Evolutionary conservation across 2,888 invertebrate species (phyloP).

Genomic region (Listrodromus nycthemerus): DNA sequence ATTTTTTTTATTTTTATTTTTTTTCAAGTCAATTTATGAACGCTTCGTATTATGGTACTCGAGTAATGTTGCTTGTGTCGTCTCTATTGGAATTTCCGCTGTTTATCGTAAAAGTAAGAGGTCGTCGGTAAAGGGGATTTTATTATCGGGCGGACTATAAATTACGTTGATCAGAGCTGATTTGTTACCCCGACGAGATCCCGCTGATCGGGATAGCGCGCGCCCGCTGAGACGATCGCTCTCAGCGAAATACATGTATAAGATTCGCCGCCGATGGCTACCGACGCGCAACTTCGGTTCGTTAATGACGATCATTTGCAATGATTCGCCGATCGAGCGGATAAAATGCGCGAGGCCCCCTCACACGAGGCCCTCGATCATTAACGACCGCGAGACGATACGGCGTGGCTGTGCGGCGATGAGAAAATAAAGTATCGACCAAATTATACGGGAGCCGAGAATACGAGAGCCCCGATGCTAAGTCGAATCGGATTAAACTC

Average conservation of each 20-base stretch:
- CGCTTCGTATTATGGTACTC: background rate
- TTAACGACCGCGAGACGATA: conserved; percentile 37
- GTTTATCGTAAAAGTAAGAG: background rate
- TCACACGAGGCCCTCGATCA: conserved; percentile 39
- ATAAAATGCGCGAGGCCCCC: conserved; percentile 46
- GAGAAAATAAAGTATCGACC: conserved; percentile 48
- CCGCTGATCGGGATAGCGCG: conserved; percentile 32
- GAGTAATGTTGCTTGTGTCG: background rate
- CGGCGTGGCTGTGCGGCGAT: background rate
- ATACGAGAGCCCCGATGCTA: conserved; percentile 29
- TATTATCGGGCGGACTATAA: conserved; percentile 45
- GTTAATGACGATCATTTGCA: conserved; percentile 67
- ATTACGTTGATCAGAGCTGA: conserved; percentile 58
- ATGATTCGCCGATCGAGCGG: conserved; percentile 63
- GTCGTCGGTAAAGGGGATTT: background rate
- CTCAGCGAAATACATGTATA: conserved; percentile 22
- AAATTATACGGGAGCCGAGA: conserved; percentile 61
- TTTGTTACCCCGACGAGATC: conserved; percentile 55
- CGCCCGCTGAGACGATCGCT: conserved; percentile 14
- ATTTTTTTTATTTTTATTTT: background rate
- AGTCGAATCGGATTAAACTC: conserved; percentile 45
- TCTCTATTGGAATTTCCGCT: conserved; percentile 5
- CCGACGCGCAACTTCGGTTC: conserved; percentile 40
- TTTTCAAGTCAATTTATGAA: background rate
- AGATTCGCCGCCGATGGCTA: conserved; percentile 42